phyloP scores from a whole-genome alignment of 2,113 vertebrate species.

The Colossoma macropomum region DNA sequence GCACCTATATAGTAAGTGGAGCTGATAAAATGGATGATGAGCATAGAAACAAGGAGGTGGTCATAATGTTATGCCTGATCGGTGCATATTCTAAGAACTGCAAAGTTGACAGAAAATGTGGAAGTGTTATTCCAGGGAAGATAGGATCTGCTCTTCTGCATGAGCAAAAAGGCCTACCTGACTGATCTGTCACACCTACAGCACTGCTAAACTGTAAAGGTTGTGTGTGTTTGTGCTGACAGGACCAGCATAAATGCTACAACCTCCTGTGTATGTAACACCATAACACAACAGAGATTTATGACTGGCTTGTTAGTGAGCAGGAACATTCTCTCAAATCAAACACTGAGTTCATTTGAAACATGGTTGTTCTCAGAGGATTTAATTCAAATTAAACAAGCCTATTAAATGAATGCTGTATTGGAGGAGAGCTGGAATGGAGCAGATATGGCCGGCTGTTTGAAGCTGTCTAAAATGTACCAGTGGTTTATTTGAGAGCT shows the following conservation, averaged over 20 bases:
- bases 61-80: no score
- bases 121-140: not conserved
- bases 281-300: not conserved
- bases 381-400: not conserved
- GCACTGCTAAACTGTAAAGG: not conserved
- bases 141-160: not conserved
- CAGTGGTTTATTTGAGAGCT: conserved; percentile 31
- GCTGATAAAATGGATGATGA: no score
- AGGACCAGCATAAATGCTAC: not conserved
- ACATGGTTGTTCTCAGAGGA: not conserved
- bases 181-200: not conserved
- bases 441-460: conserved; percentile 4
- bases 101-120: not conserved
- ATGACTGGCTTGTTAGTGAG: not conserved
- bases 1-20: no score
- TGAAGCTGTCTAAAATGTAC: conserved; percentile 54
- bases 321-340: not conserved
- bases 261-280: not conserved
- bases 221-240: conserved; percentile 1
- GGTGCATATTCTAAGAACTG: no score
- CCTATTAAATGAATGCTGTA: not conserved
- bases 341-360: not conserved
- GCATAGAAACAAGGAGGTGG: no score
- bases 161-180: not conserved
- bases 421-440: not conserved